Conservation (phyloP, 2,113 vertebrate genomes). For the Bubo blakistoni region DNA sequence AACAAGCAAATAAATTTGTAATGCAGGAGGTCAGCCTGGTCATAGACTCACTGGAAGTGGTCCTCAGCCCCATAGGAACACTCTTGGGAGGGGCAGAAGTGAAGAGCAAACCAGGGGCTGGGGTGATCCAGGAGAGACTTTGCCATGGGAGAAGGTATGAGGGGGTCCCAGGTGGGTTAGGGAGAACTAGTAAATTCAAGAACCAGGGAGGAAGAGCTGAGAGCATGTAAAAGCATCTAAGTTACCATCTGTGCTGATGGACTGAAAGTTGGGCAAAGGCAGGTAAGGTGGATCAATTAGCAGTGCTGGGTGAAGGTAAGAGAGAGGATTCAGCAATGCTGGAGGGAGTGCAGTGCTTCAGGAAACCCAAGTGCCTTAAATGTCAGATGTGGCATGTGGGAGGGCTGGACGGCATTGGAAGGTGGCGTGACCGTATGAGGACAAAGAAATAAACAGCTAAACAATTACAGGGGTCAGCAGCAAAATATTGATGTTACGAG, state of each 20-base stretch:
- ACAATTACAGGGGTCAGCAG: not conserved
- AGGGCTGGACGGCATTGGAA: not conserved
- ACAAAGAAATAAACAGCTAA: not conserved
- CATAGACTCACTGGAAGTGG: not conserved
- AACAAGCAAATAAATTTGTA: not conserved
- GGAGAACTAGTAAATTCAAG: not conserved
- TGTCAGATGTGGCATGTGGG: not conserved
- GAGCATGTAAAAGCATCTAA: not conserved
- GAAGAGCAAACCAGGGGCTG: not conserved
- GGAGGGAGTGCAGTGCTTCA: not conserved
- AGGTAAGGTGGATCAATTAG: not conserved
- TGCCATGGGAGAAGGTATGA: not conserved
- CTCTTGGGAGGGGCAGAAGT: not conserved
- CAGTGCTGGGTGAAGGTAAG: not conserved
- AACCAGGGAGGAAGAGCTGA: not conserved
- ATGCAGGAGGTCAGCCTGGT: not conserved
- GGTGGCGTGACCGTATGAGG: not conserved
- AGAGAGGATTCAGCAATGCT: not conserved
- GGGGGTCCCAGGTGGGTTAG: not conserved
- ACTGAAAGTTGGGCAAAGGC: not conserved
- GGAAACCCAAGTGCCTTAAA: not conserved
- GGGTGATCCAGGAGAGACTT: not conserved
- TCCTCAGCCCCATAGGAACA: not conserved
- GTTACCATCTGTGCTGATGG: not conserved
- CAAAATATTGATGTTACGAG: not conserved